Evolutionary conservation across 1,140 invertebrate species (phyloP).

Genomic region (Eubasilissa regina): DNA sequence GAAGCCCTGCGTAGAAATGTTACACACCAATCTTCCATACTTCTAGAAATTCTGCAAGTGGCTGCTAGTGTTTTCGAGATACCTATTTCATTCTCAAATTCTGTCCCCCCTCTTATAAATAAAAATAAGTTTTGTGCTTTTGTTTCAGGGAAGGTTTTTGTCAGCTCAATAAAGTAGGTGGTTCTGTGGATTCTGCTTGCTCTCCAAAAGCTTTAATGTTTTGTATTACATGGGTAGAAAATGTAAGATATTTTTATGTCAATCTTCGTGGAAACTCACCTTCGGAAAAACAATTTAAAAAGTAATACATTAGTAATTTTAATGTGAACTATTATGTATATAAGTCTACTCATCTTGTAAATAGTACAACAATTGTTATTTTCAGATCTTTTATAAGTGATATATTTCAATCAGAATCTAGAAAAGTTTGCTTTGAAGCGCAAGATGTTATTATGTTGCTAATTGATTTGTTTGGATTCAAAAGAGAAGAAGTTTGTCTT

Average conservation of each 20-base stretch:
- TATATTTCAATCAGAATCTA: conserved; percentile 26
- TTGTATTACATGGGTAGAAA: conserved; percentile 19
- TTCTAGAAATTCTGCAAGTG: no score
- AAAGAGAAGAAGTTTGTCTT: conserved; percentile 44
- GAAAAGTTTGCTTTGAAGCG: conserved; percentile 47
- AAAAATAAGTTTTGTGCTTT: not conserved
- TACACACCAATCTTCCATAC: no score
- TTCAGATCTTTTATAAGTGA: conserved; percentile 37
- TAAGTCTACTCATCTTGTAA: not conserved
- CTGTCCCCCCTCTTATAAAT: not conserved
- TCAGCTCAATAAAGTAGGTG: conserved; percentile 30
- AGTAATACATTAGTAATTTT: not conserved
- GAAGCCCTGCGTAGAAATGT: no score
- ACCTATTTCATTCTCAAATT: not conserved
- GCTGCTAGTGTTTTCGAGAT: no score
- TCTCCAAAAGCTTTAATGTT: conserved; percentile 36
- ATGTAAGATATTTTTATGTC: conserved; percentile 23
- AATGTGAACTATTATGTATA: not conserved
- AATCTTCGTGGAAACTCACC: conserved; percentile 25
- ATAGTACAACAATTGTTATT: not conserved
- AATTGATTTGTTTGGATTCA: conserved; percentile 40
- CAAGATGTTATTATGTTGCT: conserved; percentile 44
- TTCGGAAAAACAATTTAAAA: conserved; percentile 33
- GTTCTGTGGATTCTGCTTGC: not conserved
- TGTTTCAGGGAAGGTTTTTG: conserved; percentile 47